Base-by-base conservation (phyloP, 2,888 invertebrate species). In the Hypomecis atomaria region DNA sequence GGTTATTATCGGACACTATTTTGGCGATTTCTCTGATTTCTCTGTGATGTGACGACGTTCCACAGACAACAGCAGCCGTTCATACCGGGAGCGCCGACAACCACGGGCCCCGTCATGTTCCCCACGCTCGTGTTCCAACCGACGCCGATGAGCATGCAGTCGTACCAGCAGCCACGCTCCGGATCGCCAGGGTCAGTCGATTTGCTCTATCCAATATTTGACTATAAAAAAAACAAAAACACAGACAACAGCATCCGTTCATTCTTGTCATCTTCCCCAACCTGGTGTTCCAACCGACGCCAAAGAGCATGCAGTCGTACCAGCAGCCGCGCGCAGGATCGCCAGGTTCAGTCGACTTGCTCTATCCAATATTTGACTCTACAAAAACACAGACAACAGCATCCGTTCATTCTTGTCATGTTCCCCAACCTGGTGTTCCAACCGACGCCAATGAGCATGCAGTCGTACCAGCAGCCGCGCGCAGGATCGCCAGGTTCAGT, bases 301-400 rank as follows among this genome's bases (percentile, higher is more conserved):
- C n/a, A n/a, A n/a, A n/a, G n/a, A n/a, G n/a, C n/a, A n/a, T n/a
- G n/a, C n/a, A n/a, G n/a, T n/a, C n/a, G n/a, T n/a, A n/a, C n/a
- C n/a, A n/a, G n/a, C n/a, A n/a, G n/a, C n/a, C n/a, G n/a, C n/a
- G n/a, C n/a, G n/a, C n/a, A n/a, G n/a, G n/a, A n/a, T n/a, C n/a
- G n/a, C n/a, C n/a, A n/a, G n/a, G n/a, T n/a, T n/a, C n/a, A n/a
- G n/a, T n/a, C n/a, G n/a, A n/a, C n/a, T n/a, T n/a, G n/a, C n/a
- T n/a, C n/a, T n/a, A n/a, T n/a, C n/a, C n/a, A n/a, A n/a, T n/a
- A n/a, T n/a, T n/a, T n/a, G n/a, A n/a, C n/a, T n/a, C n/a, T n/a
- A n/a, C n/a, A n/a, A n/a, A n/a, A n/a, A n/a, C 65, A 34, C 81
- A 89, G 90, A 75, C 90, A 88, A 75, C 91, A 89, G 69, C 91